A percentile compares a stretch with the other conserved stretches of the same genome.
Conservation (phyloP, 2,888 invertebrate species). For the Nasonia oneida region DNA sequence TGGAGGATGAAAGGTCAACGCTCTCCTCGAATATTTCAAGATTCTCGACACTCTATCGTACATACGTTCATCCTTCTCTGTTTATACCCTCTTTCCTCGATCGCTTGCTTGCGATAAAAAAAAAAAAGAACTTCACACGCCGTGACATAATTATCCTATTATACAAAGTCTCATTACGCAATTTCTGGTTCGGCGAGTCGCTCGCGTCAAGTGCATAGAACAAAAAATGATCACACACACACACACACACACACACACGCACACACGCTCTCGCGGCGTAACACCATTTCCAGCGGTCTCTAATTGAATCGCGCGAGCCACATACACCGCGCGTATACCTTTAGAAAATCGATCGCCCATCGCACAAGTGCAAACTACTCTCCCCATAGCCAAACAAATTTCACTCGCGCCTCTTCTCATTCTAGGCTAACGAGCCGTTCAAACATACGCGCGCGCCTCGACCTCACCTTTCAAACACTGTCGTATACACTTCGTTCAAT, state of each 20-base stretch:
- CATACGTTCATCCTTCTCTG: background rate
- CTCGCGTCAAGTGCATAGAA: background rate
- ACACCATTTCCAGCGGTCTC: background rate
- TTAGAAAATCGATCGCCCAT: background rate
- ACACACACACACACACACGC: background rate
- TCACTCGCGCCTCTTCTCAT: background rate
- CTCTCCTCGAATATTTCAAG: background rate
- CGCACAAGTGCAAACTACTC: background rate
- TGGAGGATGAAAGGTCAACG: no score
- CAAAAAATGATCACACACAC: background rate
- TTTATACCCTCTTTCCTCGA: background rate
- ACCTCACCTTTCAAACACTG: background rate
- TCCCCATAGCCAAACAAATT: background rate
- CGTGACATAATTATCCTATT: constrained; percentile 10
- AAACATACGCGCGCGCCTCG: background rate
- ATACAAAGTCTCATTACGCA: constrained; percentile 3
- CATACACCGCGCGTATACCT: background rate
- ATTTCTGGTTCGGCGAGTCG: background rate
- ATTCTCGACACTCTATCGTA: background rate
- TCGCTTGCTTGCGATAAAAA: background rate
- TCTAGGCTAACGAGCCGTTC: background rate
- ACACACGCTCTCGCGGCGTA: background rate
- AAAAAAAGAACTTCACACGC: background rate
- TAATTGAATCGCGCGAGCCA: constrained; percentile 3
- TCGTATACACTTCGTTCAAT: background rate